phyloP scores from a whole-genome alignment of 2,797 vertebrate species.

The Acanthornis magna region DNA sequence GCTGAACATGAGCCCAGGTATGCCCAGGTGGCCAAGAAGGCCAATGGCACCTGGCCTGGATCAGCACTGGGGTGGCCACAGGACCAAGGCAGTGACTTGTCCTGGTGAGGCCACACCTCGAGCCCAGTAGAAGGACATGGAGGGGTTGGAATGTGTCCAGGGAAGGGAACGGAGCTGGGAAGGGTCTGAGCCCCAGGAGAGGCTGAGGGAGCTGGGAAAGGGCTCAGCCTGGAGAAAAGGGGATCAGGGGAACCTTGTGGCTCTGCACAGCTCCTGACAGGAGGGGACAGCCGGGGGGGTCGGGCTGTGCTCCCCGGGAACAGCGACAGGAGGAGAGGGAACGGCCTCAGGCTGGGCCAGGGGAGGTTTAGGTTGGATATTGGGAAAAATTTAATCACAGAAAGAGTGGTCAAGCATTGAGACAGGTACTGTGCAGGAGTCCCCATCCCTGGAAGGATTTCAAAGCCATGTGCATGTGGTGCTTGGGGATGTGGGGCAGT shows the following conservation, averaged over 20 bases:
- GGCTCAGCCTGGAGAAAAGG: not conserved
- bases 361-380: not conserved
- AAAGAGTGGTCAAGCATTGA: not conserved
- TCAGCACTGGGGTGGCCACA: not conserved
- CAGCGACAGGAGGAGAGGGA: not conserved
- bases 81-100: not conserved
- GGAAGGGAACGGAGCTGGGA: not conserved
- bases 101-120: not conserved
- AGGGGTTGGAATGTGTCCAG: not conserved
- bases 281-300: fast-evolving
- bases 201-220: not conserved
- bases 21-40: not conserved
- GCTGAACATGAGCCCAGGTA: not conserved
- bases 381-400: not conserved
- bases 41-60: not conserved
- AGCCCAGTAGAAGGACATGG: fast-evolving
- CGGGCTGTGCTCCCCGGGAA: not conserved
- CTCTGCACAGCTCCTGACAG: not conserved
- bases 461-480: not conserved
- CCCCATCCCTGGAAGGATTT: not conserved
- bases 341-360: fast-evolving
- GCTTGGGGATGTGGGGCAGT: not conserved
- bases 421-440: not conserved
- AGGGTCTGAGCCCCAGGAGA: not conserved
- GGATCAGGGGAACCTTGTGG: not conserved